Percentiles rank a stretch among this genome's conserved stretches.
Conservation (phyloP, 2,797 vertebrate species). For the Lithobates sylvaticus region DNA sequence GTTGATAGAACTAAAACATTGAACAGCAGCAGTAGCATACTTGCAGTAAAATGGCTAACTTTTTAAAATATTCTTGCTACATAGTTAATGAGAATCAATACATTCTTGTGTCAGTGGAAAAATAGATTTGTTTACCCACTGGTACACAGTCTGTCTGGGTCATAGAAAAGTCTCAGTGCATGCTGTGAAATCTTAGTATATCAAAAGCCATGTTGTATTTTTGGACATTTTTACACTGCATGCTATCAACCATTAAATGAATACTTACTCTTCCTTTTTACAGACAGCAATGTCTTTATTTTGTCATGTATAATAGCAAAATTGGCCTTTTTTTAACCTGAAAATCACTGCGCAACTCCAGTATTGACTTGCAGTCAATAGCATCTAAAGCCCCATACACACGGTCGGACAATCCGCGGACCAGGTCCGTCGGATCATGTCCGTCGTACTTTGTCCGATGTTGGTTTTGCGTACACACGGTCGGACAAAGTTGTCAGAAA, state of each 20-base stretch:
- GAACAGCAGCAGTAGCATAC: conserved; percentile 18
- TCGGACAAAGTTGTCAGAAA: too few species aligned
- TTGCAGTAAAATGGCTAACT: conserved; percentile 30
- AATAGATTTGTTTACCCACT: not conserved
- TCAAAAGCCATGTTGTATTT: conserved; percentile 1
- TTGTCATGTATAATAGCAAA: not conserved
- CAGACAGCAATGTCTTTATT: not conserved
- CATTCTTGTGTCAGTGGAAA: conserved; percentile 43
- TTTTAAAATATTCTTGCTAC: conserved; percentile 39
- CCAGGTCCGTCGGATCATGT: too few species aligned
- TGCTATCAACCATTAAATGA: not conserved
- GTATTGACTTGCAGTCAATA: not conserved
- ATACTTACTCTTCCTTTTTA: not conserved
- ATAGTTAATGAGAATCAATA: conserved; percentile 54
- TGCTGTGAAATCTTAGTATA: conserved; percentile 14
- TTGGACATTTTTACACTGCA: not conserved
- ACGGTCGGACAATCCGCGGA: too few species aligned
- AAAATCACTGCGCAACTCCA: not conserved
- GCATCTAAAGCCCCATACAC: too few species aligned
- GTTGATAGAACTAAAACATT: conserved; percentile 13
- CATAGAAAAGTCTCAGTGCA: conserved; percentile 6
- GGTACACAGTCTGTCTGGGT: not conserved
- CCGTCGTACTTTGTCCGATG: too few species aligned
- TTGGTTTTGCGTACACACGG: too few species aligned
- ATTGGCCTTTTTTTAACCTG: not conserved